A percentile compares a stretch with the other conserved stretches of the same genome.
Conservation (phyloP, 2,113 vertebrate species). For the Megalops atlanticus region DNA sequence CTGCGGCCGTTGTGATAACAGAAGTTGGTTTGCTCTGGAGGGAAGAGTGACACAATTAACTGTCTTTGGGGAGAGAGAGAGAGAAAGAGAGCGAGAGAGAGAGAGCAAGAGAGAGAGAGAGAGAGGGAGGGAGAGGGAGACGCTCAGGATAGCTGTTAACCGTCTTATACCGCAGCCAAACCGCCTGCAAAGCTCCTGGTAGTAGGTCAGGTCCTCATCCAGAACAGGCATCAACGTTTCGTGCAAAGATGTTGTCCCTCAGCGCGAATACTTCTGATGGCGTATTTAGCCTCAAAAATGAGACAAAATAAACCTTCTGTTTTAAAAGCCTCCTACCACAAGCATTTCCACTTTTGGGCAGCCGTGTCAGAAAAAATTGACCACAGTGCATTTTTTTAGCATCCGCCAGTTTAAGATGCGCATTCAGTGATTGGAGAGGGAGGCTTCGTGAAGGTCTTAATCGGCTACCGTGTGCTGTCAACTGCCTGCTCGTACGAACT, state of each 20-base stretch:
- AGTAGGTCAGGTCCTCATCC: background rate
- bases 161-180: background rate
- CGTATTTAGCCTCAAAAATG: background rate
- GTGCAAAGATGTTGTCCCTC: background rate
- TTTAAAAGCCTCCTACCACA: background rate
- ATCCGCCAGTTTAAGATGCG: no score
- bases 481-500: no score
- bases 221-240: background rate
- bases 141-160: constrained; percentile 11
- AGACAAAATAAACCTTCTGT: background rate
- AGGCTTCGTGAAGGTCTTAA: no score
- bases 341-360: background rate
- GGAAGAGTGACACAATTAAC: constrained; percentile 9
- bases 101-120: background rate
- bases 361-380: background rate
- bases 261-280: background rate
- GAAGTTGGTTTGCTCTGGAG: constrained; percentile 23
- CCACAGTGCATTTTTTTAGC: background rate
- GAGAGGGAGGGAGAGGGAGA: background rate
- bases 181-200: background rate
- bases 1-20: constrained; percentile 18
- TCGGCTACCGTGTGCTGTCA: no score
- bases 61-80: constrained; percentile 10
- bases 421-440: no score
- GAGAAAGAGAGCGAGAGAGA: no score